These are phyloP conservation scores for Fopius arisanus DNA, from an alignment of 1,140 invertebrate genomes.

Conservation along the genomic window DNA sequence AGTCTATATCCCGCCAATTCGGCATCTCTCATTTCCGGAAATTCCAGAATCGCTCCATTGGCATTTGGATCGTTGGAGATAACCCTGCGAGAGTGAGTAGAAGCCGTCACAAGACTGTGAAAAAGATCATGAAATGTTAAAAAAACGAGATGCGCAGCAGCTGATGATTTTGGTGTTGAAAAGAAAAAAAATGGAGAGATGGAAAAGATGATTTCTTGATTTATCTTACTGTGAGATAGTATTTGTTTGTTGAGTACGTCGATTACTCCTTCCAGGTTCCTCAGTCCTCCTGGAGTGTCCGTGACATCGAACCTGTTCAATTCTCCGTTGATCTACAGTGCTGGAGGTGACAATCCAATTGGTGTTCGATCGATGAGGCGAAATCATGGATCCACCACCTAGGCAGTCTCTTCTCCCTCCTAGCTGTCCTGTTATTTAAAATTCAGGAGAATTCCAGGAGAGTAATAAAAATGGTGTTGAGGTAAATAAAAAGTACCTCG, in stretches of 20 bases:
- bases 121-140: no score
- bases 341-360: neutral
- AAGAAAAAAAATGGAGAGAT: slow-evolving; percentile 12
- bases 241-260: slow-evolving; percentile 28
- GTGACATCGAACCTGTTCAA: neutral
- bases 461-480: no score
- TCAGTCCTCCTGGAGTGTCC: neutral
- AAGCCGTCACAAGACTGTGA: slow-evolving; percentile 48
- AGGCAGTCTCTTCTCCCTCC: slow-evolving; percentile 2
- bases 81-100: slow-evolving; percentile 24
- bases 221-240: slow-evolving; percentile 35
- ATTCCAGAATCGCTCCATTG: slow-evolving; percentile 51
- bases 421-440: neutral
- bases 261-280: neutral
- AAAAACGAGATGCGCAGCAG: no score
- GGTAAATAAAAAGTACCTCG: slow-evolving; percentile 35
- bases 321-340: neutral
- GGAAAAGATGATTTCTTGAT: neutral
- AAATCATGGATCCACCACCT: slow-evolving; percentile 4
- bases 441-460: no score
- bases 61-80: slow-evolving; percentile 27
- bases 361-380: neutral
- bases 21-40: slow-evolving; percentile 52
- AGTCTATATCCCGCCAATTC: slow-evolving; percentile 51
- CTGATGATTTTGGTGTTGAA: no score